These are phyloP conservation scores for Silurus lanzhouensis DNA, from an alignment of 2,797 vertebrate species.

Conservation along the genomic window DNA sequence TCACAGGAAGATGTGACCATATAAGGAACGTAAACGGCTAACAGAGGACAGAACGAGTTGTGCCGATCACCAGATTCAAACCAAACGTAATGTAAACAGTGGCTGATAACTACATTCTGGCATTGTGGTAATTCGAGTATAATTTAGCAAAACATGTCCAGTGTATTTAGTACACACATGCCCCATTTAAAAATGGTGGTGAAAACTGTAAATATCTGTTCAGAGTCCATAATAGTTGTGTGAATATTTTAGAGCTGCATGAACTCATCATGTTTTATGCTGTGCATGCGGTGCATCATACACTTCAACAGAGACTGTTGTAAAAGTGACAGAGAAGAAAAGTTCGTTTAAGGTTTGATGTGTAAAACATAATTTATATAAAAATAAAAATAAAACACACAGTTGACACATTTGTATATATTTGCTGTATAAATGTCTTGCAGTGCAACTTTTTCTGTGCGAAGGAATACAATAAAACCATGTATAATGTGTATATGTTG, in stretches of 20 bases:
- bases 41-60: neutral
- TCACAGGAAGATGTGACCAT: slow-evolving; percentile 26
- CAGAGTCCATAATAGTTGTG: slow-evolving; percentile 3
- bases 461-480: neutral
- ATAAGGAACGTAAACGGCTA: slow-evolving; percentile 5
- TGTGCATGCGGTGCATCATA: slow-evolving; percentile 19
- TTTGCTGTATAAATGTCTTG: slow-evolving; percentile 15
- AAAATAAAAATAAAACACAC: neutral
- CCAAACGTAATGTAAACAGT: neutral
- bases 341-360: slow-evolving; percentile 25
- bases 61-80: neutral
- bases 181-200: neutral
- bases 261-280: slow-evolving; percentile 16
- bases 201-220: neutral
- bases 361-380: slow-evolving; percentile 27
- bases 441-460: slow-evolving; percentile 12
- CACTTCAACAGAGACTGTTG: slow-evolving; percentile 26
- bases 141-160: neutral
- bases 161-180: neutral
- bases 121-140: neutral
- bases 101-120: neutral
- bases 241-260: slow-evolving; percentile 18
- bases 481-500: slow-evolving; percentile 30
- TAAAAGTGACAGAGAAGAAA: neutral
- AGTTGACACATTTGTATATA: slow-evolving; percentile 12